Conservation (phyloP, 2,113 vertebrate species). For the Canis aureus region DNA sequence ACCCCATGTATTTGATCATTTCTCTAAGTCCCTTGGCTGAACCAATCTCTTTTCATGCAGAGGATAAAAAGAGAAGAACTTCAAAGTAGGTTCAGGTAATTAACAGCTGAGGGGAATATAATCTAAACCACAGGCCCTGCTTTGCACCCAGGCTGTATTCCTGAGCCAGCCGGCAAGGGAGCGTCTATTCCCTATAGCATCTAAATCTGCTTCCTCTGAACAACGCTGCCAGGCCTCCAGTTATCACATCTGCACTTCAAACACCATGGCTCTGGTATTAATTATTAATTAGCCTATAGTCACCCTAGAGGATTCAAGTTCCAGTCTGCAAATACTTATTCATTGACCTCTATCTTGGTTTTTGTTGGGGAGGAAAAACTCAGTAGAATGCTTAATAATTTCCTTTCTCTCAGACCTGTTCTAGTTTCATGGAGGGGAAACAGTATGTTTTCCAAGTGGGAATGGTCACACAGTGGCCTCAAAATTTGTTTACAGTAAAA, state of each 20-base stretch:
- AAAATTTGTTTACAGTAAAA: slow-evolving; percentile 87
- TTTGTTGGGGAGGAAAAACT: slow-evolving; percentile 85
- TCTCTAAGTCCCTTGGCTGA: slow-evolving; percentile 91
- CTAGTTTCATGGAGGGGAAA: slow-evolving; percentile 84
- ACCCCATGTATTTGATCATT: slow-evolving; percentile 91
- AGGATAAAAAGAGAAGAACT: slow-evolving; percentile 93
- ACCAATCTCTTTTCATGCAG: slow-evolving; percentile 91
- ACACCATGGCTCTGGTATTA: slow-evolving; percentile 98
- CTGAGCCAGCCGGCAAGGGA: slow-evolving; percentile 92
- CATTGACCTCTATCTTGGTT: slow-evolving; percentile 94
- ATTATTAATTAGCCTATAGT: slow-evolving; percentile 99
- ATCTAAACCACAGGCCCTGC: slow-evolving; percentile 92
- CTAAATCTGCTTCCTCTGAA: slow-evolving; percentile 95
- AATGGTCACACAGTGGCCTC: slow-evolving; percentile 80
- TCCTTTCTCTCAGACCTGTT: slow-evolving; percentile 89
- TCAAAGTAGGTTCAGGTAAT: slow-evolving; percentile 96
- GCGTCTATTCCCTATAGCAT: slow-evolving; percentile 91
- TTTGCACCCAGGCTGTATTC: slow-evolving; percentile 92
- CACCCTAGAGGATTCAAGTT: slow-evolving; percentile 97
- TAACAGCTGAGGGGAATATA: slow-evolving; percentile 95
- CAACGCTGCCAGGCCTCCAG: slow-evolving; percentile 95
- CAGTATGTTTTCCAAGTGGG: slow-evolving; percentile 82
- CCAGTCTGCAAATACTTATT: slow-evolving; percentile 94
- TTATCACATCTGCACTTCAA: slow-evolving; percentile 99
- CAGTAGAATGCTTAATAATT: slow-evolving; percentile 91